Evolutionary conservation across 2,888 invertebrate species (phyloP).

Genomic region (Parnassius smintheus): DNA sequence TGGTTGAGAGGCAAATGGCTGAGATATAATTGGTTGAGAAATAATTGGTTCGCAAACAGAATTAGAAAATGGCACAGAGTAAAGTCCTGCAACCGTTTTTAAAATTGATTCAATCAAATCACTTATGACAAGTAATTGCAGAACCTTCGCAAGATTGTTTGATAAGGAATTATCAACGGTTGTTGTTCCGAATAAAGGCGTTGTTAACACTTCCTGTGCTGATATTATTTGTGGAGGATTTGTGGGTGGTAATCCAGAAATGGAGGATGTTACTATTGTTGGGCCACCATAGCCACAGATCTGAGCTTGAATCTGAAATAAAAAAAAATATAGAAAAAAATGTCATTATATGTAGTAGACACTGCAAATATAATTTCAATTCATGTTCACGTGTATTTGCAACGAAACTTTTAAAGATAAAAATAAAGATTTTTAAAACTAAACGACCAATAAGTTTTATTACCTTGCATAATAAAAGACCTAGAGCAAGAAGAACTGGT

Average conservation of each 20-base stretch:
- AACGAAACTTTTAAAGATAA: no score
- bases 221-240: slow-evolving; percentile 6
- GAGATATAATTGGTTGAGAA: slow-evolving; percentile 12
- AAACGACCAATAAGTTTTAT: slow-evolving; percentile 6
- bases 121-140: slow-evolving; percentile 59
- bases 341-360: not conserved
- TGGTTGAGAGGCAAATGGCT: slow-evolving; percentile 13
- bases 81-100: slow-evolving; percentile 23
- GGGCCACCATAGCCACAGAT: slow-evolving; percentile 29
- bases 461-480: slow-evolving; percentile 20
- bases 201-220: slow-evolving; percentile 29
- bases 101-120: slow-evolving; percentile 46
- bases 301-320: slow-evolving; percentile 35
- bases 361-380: not conserved
- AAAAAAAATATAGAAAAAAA: slow-evolving; percentile 1
- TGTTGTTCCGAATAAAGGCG: slow-evolving; percentile 42
- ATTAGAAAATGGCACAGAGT: slow-evolving; percentile 19
- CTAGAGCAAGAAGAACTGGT: slow-evolving; percentile 6
- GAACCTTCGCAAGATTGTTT: slow-evolving; percentile 55
- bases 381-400: no score
- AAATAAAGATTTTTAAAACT: not conserved
- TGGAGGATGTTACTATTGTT: slow-evolving; percentile 28
- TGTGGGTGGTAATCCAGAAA: slow-evolving; percentile 28
- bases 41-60: slow-evolving; percentile 20
- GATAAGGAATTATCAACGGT: slow-evolving; percentile 56